Conservation (phyloP, 2,797 vertebrate genomes). For the Triplophysa bombifrons region DNA sequence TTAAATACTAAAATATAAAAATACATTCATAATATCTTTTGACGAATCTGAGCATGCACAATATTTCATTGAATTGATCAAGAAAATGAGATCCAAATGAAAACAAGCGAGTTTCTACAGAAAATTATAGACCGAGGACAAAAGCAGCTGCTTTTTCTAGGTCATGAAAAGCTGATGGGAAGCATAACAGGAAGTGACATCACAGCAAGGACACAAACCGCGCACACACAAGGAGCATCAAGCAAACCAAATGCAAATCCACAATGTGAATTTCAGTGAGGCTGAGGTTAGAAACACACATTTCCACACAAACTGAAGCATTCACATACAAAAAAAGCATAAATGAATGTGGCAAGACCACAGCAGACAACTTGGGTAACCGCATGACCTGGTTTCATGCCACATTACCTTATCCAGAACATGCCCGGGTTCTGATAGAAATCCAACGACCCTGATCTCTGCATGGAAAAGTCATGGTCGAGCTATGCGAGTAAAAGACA, state of each 20-base stretch:
- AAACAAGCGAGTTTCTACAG: neutral
- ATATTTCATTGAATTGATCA: too few relatives aligned
- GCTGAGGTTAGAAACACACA: constrained; percentile 11
- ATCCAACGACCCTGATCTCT: constrained; percentile 98
- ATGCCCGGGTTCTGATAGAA: constrained; percentile 98
- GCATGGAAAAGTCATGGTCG: constrained; percentile 97
- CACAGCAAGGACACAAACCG: neutral
- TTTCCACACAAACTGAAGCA: neutral
- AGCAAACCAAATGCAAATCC: neutral
- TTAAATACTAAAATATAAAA: too few relatives aligned
- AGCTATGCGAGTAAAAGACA: constrained; percentile 91
- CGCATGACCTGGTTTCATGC: constrained; percentile 64
- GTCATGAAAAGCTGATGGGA: neutral
- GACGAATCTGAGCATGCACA: too few relatives aligned
- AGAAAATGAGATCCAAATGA: neutral
- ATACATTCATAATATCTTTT: too few relatives aligned
- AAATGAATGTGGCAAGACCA: neutral
- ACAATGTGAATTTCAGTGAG: neutral
- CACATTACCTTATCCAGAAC: constrained; percentile 98
- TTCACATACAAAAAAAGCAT: neutral
- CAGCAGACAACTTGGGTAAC: neutral
- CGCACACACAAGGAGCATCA: neutral
- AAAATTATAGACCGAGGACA: neutral
- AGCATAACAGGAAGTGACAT: constrained; percentile 10
- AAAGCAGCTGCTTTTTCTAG: neutral